Conservation (phyloP, 2,888 invertebrate species). For the Acanthosoma haemorrhoidale region DNA sequence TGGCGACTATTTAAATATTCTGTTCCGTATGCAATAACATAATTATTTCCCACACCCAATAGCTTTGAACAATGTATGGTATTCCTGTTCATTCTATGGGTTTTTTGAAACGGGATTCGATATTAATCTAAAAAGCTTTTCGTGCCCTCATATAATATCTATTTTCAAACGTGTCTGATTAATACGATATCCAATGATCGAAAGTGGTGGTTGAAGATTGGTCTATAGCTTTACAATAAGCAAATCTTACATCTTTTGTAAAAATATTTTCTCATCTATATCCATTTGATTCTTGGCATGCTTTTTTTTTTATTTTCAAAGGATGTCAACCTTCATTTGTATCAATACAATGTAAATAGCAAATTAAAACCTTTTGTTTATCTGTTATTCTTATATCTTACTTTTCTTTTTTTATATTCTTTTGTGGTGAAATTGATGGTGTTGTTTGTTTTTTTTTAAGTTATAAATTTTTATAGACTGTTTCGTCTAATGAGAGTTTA, state of each 20-base stretch:
- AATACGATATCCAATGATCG: too few relatives aligned
- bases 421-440: background rate
- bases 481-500: background rate
- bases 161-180: too few relatives aligned
- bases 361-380: background rate
- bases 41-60: too few relatives aligned
- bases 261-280: background rate
- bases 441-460: background rate
- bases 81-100: too few relatives aligned
- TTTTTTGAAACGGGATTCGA: too few relatives aligned
- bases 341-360: constrained; percentile 1
- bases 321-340: background rate
- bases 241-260: background rate
- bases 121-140: too few relatives aligned
- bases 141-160: too few relatives aligned
- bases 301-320: background rate
- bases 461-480: background rate
- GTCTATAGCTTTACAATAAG: too few relatives aligned
- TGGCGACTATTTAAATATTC: too few relatives aligned
- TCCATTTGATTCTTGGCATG: background rate
- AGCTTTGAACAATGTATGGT: too few relatives aligned
- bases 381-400: constrained; percentile 16
- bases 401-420: constrained; percentile 10
- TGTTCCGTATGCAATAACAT: too few relatives aligned
- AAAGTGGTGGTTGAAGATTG: too few relatives aligned